Conservation (phyloP, 2,113 vertebrate species). For the Gadus chalcogrammus region DNA sequence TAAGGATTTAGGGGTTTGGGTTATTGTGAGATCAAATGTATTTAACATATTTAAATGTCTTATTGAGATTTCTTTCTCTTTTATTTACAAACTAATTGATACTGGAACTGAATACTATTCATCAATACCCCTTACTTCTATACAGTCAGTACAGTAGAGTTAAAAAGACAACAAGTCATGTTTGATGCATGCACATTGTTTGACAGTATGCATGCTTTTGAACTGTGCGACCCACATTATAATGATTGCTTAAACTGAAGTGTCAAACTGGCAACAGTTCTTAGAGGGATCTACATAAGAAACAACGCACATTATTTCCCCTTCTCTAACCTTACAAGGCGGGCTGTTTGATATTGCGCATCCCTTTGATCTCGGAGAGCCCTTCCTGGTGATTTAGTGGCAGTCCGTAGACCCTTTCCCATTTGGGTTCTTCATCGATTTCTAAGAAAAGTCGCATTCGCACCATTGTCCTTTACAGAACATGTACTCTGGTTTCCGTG, state of each 20-base stretch:
- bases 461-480: slow-evolving; percentile 8
- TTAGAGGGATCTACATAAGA: too few species aligned
- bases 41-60: too few species aligned
- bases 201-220: neutral
- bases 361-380: neutral
- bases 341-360: neutral
- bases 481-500: slow-evolving; percentile 37
- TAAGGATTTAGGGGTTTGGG: too few species aligned
- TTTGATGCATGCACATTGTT: too few species aligned
- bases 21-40: too few species aligned
- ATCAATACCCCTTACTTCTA: too few species aligned
- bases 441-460: slow-evolving; percentile 25
- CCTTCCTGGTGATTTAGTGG: slow-evolving; percentile 9
- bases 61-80: too few species aligned
- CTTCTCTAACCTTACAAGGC: neutral
- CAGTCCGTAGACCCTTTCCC: slow-evolving; percentile 14
- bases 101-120: too few species aligned
- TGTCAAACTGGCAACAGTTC: neutral
- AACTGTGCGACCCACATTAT: neutral
- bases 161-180: too few species aligned
- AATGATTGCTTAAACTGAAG: neutral
- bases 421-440: slow-evolving; percentile 26
- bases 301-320: neutral
- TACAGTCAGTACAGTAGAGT: too few species aligned
- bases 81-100: too few species aligned